Conservation (phyloP, 2,888 invertebrate genomes). For the Leucophora obtusa region DNA sequence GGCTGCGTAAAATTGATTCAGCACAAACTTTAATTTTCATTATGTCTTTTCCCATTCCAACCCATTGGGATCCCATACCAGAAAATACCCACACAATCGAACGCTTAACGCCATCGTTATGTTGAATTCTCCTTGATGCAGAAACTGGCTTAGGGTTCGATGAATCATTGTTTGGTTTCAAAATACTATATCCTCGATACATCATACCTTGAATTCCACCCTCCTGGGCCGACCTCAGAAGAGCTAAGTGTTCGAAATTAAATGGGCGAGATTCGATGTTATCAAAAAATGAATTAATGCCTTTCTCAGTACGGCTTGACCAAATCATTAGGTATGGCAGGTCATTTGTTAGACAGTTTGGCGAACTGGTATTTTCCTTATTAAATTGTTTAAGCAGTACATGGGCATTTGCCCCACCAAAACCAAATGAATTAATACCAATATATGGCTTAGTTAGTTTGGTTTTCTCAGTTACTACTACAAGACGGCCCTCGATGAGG, state of each 20-base stretch:
- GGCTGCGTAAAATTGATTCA: conserved; percentile 83
- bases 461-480: conserved; percentile 86
- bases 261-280: conserved; percentile 82
- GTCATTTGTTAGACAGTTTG: conserved; percentile 80
- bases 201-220: conserved; percentile 83
- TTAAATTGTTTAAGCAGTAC: conserved; percentile 70
- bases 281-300: conserved; percentile 83
- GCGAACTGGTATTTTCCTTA: conserved; percentile 80
- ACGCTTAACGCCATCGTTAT: conserved; percentile 82
- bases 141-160: conserved; percentile 69
- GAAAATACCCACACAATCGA: conserved; percentile 94
- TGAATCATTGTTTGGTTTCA: conserved; percentile 67
- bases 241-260: conserved; percentile 82
- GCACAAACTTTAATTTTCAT: conserved; percentile 87
- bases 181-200: conserved; percentile 86
- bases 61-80: conserved; percentile 93
- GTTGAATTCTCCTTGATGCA: conserved; percentile 80
- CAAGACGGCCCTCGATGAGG: conserved; percentile 82
- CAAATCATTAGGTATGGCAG: conserved; percentile 86
- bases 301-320: conserved; percentile 89
- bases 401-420: conserved; percentile 91
- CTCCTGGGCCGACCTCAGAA: conserved; percentile 82
- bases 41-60: conserved; percentile 88
- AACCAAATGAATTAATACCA: conserved; percentile 95
- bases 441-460: conserved; percentile 87